Conservation (phyloP, 2,888 invertebrate genomes). For the Ametastegia equiseti region DNA sequence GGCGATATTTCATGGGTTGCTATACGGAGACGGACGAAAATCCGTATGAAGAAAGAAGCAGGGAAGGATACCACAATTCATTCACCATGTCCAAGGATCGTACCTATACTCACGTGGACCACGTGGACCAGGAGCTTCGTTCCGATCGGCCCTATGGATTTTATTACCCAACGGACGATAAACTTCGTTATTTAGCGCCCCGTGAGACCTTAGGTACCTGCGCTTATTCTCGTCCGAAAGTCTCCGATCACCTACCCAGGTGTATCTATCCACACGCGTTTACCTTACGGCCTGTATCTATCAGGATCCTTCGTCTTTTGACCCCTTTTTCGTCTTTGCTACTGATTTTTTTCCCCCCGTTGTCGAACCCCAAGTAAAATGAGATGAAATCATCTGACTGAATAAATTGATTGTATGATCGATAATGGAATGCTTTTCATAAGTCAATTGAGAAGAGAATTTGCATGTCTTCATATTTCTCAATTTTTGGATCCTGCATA, state of each 20-base stretch:
- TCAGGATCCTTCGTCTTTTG: slow-evolving; percentile 38
- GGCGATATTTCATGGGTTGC: slow-evolving; percentile 33
- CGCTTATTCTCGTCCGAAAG: background rate
- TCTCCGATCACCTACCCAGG: background rate
- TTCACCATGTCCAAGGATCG: slow-evolving; percentile 36
- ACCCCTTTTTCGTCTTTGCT: slow-evolving; percentile 7
- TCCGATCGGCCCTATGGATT: slow-evolving; percentile 54
- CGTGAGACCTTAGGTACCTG: slow-evolving; percentile 54
- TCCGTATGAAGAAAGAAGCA: background rate
- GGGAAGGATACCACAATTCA: slow-evolving; percentile 38
- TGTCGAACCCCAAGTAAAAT: background rate
- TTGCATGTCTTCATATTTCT: too few relatives aligned
- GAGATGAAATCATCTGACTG: background rate
- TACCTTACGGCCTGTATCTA: slow-evolving; percentile 19
- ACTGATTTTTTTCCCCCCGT: background rate
- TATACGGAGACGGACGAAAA: slow-evolving; percentile 34
- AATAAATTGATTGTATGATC: background rate
- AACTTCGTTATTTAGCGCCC: slow-evolving; percentile 68
- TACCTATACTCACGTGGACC: background rate
- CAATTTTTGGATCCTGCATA: too few relatives aligned
- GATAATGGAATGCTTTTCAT: too few relatives aligned
- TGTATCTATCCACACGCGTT: slow-evolving; percentile 30
- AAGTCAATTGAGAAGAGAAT: too few relatives aligned
- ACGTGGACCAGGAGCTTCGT: slow-evolving; percentile 45
- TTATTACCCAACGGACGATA: slow-evolving; percentile 66